A percentile compares a stretch with the other conserved stretches of the same genome.
These are phyloP conservation scores for Amblyopsis hoosieri DNA, from an alignment of 2,797 vertebrate species.

Conservation along the genomic window DNA sequence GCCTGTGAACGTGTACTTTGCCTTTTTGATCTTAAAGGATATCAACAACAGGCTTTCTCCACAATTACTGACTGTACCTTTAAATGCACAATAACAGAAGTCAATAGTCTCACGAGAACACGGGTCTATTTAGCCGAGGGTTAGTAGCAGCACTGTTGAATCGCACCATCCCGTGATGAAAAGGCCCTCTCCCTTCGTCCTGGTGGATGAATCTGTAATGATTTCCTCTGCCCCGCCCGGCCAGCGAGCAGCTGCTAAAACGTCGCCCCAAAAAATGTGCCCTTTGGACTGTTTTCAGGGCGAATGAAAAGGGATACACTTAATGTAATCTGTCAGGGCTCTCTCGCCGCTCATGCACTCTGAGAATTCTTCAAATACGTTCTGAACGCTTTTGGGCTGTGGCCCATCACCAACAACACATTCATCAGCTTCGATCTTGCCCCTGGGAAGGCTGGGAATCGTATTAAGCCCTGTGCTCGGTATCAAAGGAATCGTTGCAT, in stretches of 20 bases:
- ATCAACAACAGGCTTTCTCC: no score
- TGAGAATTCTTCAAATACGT: conserved; percentile 47
- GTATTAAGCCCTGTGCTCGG: conserved; percentile 38
- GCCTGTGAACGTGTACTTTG: no score
- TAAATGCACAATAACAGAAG: no score
- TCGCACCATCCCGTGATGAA: conserved; percentile 23
- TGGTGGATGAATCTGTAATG: conserved; percentile 60
- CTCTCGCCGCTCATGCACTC: conserved; percentile 32
- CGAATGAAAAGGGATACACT: conserved; percentile 70
- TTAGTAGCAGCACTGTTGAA: conserved; percentile 3
- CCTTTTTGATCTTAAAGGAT: no score
- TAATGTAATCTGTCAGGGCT: conserved; percentile 68
- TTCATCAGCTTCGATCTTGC: conserved; percentile 43
- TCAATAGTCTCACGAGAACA: no score
- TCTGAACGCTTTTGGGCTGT: conserved; percentile 53
- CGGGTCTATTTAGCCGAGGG: no score
- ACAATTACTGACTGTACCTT: no score
- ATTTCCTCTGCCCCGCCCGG: conserved; percentile 63
- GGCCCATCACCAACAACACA: conserved; percentile 50
- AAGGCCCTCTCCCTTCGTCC: conserved; percentile 15
- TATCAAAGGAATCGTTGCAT: conserved; percentile 41
- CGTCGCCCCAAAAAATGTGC: conserved; percentile 65
- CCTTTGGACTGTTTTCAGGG: conserved; percentile 65
- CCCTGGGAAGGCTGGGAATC: conserved; percentile 33
- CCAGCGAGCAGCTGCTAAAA: conserved; percentile 77